phyloP scores from a whole-genome alignment of 2,888 invertebrate genomes.

The Lissonota sp. region DNA sequence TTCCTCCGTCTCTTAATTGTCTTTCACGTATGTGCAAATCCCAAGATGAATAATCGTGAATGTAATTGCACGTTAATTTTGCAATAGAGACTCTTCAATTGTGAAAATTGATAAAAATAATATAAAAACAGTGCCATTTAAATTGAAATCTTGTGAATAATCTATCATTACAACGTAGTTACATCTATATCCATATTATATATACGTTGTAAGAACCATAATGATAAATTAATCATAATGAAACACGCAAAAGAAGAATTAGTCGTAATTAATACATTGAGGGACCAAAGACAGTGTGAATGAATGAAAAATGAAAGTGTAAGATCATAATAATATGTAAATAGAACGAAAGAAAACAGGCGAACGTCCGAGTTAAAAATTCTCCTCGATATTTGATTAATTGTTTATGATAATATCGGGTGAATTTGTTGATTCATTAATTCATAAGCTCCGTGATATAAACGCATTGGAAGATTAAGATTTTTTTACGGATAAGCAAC shows the following conservation, averaged over 20 bases:
- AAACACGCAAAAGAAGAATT: constrained; percentile 21
- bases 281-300: constrained; percentile 53
- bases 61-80: background rate
- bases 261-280: constrained; percentile 17
- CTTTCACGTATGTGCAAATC: constrained; percentile 6
- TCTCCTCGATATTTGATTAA: constrained; percentile 13
- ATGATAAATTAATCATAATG: constrained; percentile 9
- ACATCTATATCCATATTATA: background rate
- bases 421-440: constrained; percentile 13
- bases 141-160: constrained; percentile 42
- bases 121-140: constrained; percentile 53
- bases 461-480: constrained; percentile 54
- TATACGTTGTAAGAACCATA: background rate
- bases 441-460: constrained; percentile 12
- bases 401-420: constrained; percentile 10
- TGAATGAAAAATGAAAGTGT: background rate
- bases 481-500: constrained; percentile 16
- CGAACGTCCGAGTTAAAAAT: constrained; percentile 3
- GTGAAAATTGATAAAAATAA: background rate
- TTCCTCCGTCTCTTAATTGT: background rate
- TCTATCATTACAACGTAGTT: background rate
- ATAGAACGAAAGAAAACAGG: constrained; percentile 6
- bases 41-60: constrained; percentile 11
- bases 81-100: constrained; percentile 13
- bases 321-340: background rate